Percentiles rank a stretch among this genome's conserved stretches.
Conservation (phyloP, 2,888 invertebrate species). For the Galerucella calmariensis region DNA sequence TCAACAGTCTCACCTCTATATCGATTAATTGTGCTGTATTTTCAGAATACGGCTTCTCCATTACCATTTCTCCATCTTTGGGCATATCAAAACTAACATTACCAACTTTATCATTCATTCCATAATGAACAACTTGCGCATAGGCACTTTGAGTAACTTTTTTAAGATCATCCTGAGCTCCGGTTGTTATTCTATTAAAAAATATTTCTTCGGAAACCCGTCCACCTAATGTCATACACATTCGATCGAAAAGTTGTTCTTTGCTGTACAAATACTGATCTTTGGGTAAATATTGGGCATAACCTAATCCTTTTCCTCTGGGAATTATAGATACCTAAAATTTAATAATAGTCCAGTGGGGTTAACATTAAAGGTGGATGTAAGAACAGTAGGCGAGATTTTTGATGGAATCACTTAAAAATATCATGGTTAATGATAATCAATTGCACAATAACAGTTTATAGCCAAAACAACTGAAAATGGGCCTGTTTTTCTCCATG, state of each 20-base stretch:
- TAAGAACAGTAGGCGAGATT: no score
- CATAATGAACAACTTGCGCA: conserved; percentile 95
- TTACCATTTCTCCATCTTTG: conserved; percentile 89
- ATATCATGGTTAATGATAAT: no score
- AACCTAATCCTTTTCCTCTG: conserved; percentile 96
- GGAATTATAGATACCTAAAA: conserved; percentile 87
- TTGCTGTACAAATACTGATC: conserved; percentile 97
- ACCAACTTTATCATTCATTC: conserved; percentile 98
- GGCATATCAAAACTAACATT: conserved; percentile 97
- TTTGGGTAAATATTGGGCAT: conserved; percentile 98
- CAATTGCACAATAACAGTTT: no score
- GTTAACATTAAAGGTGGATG: no score
- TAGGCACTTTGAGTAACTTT: conserved; percentile 99
- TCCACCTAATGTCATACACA: conserved; percentile 99
- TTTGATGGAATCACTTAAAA: no score
- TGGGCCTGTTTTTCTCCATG: no score
- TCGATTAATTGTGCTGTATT: conserved; percentile 97
- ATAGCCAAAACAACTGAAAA: no score
- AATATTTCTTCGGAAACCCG: conserved; percentile 97
- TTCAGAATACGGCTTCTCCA: conserved; percentile 98
- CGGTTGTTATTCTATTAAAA: conserved; percentile 95
- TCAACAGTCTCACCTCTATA: conserved; percentile 70
- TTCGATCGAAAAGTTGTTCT: conserved; percentile 95
- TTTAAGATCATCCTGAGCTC: conserved; percentile 97
- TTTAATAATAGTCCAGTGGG: no score